These are phyloP conservation scores for Dicrurus megarhynchus DNA, from an alignment of 2,113 vertebrate species.

Conservation along the genomic window DNA sequence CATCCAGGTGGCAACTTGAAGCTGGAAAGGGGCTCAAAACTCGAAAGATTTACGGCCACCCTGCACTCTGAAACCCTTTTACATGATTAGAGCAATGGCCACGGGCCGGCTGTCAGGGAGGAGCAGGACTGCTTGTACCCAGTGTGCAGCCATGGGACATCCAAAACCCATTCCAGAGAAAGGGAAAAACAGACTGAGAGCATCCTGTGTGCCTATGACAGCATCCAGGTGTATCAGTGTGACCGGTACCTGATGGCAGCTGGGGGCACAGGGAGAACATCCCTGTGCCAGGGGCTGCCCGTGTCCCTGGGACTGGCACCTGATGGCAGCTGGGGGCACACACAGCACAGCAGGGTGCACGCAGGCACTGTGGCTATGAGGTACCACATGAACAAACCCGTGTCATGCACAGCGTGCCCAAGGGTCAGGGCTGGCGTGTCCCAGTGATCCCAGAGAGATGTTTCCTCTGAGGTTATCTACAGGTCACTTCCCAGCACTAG, in stretches of 20 bases:
- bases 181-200: no score
- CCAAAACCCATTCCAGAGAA: not conserved
- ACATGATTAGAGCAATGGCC: not conserved
- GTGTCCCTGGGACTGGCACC: not conserved
- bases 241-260: rapidly evolving
- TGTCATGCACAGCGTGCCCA: rapidly evolving
- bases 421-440: not conserved
- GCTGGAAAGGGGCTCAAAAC: not conserved
- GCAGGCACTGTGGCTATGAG: rapidly evolving
- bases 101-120: rapidly evolving
- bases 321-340: not conserved
- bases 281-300: not conserved
- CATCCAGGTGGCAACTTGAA: not conserved
- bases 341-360: not conserved
- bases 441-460: not conserved
- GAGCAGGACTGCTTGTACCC: not conserved
- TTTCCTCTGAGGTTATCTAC: not conserved
- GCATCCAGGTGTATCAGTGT: rapidly evolving
- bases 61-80: not conserved
- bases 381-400: rapidly evolving
- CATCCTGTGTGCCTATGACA: rapidly evolving
- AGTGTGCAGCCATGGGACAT: rapidly evolving
- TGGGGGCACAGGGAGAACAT: not conserved
- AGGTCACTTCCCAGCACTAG: not conserved
- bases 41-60: not conserved